Conservation (phyloP, 2,888 invertebrate genomes). For the Habrosyne pyritoides region DNA sequence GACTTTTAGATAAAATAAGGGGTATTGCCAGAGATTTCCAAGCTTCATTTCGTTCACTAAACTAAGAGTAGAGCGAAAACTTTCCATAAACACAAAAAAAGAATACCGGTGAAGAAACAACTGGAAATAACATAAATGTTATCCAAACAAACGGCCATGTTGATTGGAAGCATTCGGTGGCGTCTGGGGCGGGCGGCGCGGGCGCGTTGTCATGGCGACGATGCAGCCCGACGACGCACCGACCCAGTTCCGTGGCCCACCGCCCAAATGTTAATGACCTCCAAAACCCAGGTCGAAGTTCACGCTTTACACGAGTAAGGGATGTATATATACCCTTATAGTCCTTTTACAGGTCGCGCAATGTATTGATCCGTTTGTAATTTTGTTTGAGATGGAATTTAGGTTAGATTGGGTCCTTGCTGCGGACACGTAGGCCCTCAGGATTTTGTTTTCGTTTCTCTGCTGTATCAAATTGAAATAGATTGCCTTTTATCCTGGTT, state of each 20-base stretch:
- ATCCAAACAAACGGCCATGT: constrained; percentile 37
- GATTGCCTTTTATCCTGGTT: neutral
- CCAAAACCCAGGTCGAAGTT: constrained; percentile 83
- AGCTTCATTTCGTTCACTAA: neutral
- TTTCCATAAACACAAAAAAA: constrained; percentile 3
- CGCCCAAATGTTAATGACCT: constrained; percentile 83
- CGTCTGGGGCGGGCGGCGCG: constrained; percentile 45
- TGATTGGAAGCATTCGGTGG: constrained; percentile 41
- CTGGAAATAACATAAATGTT: constrained; percentile 35
- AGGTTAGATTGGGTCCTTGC: constrained; percentile 60
- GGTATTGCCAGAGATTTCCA: neutral
- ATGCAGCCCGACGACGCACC: constrained; percentile 69
- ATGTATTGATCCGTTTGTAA: constrained; percentile 73
- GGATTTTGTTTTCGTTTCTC: constrained; percentile 19
- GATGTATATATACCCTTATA: constrained; percentile 66
- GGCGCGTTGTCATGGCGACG: constrained; percentile 64
- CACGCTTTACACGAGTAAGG: constrained; percentile 78
- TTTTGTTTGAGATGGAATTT: constrained; percentile 66
- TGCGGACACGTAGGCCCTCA: constrained; percentile 41
- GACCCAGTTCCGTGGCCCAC: constrained; percentile 72
- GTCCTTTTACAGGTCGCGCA: constrained; percentile 71
- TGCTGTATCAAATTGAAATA: neutral
- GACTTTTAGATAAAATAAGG: too few species aligned
- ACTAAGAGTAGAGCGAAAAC: neutral
- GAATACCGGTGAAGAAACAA: constrained; percentile 13